phyloP scores from a whole-genome alignment of 2,888 invertebrate species.

The Drosophila incognita region DNA sequence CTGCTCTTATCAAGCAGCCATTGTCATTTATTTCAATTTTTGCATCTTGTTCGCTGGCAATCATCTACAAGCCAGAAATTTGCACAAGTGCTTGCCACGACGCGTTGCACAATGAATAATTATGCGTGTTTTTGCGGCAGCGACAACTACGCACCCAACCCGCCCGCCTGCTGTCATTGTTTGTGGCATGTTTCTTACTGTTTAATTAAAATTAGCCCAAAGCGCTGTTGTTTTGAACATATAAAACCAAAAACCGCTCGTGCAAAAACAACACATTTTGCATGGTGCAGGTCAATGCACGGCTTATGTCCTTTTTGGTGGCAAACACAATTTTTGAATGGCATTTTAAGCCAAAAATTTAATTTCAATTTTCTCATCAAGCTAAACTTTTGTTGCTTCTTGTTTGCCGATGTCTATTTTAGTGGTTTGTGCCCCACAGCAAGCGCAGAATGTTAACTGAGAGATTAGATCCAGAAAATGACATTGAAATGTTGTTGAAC shows the following conservation, averaged over 20 bases:
- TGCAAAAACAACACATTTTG: conserved; percentile 19
- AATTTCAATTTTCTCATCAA: conserved; percentile 71
- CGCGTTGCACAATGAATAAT: conserved; percentile 67
- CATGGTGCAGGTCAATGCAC: conserved; percentile 48
- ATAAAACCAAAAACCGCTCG: not conserved
- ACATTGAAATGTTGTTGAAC: conserved; percentile 79
- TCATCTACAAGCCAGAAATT: conserved; percentile 46
- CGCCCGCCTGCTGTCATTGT: conserved; percentile 3
- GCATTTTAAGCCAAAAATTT: conserved; percentile 60
- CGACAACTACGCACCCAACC: conserved; percentile 1
- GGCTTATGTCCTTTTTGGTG: conserved; percentile 55
- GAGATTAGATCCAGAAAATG: conserved; percentile 45
- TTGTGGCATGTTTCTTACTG: conserved; percentile 32
- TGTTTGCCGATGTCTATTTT: conserved; percentile 32
- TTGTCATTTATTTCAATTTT: conserved; percentile 79
- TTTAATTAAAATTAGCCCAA: conserved; percentile 62
- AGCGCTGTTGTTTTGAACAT: conserved; percentile 22
- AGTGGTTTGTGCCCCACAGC: conserved; percentile 33
- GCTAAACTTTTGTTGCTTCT: conserved; percentile 2
- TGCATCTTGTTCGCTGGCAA: conserved; percentile 66
- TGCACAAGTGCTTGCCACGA: conserved; percentile 63
- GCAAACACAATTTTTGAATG: conserved; percentile 41
- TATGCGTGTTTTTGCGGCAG: conserved; percentile 46
- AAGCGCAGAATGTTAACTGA: conserved; percentile 37
- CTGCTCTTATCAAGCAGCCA: conserved; percentile 51